These are phyloP conservation scores for Tethea ocularis DNA, from an alignment of 2,888 invertebrate species.

Conservation along the genomic window DNA sequence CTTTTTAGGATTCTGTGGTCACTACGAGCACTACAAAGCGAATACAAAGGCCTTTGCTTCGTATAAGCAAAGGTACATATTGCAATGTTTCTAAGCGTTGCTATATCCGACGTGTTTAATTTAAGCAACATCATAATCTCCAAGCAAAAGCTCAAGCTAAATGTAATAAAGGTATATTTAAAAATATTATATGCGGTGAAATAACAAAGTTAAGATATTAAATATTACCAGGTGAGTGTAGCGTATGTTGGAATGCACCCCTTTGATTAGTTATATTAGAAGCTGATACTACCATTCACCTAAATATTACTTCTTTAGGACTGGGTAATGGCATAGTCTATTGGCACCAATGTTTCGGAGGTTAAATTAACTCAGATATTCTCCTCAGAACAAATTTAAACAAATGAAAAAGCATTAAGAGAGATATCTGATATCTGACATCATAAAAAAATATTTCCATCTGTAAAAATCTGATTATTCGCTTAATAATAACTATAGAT, in stretches of 20 bases:
- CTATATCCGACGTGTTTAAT: not conserved
- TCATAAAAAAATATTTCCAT: too few species aligned
- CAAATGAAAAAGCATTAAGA: too few species aligned
- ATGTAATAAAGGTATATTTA: not conserved
- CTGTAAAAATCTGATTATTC: too few species aligned
- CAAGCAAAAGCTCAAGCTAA: not conserved
- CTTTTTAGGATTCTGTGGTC: not conserved
- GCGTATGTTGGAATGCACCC: not conserved
- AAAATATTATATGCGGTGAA: not conserved
- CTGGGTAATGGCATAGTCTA: too few species aligned
- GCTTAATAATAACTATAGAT: too few species aligned
- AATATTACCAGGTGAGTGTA: not conserved
- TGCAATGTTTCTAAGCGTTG: not conserved
- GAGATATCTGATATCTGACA: too few species aligned
- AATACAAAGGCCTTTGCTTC: not conserved
- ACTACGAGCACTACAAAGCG: not conserved
- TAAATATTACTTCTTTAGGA: too few species aligned
- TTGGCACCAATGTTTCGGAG: too few species aligned
- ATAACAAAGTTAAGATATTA: not conserved
- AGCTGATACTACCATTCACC: not conserved
- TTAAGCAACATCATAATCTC: not conserved
- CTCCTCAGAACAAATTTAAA: too few species aligned
- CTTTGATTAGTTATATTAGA: not conserved
- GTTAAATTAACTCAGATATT: too few species aligned
- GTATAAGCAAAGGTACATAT: not conserved